Evolutionary conservation across 2,113 vertebrate species (phyloP), one percentile per base, ranked within the genome.

Genomic region (Cinclus mexicanus): DNA sequence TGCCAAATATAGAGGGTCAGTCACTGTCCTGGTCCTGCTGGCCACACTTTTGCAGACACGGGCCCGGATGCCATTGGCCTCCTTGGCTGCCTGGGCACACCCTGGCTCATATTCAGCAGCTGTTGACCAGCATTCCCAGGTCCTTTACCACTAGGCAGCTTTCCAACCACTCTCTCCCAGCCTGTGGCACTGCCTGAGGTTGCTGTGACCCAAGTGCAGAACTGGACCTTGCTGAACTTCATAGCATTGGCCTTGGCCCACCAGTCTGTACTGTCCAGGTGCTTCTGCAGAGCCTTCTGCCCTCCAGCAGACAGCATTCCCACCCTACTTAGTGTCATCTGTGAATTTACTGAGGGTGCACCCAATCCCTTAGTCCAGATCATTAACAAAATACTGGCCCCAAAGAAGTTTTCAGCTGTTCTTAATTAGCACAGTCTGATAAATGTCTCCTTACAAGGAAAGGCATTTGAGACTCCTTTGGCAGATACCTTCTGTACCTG

Each of bases 1-100:
- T 78, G 47, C 23, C 13, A 5, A 17, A 7, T 61, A 29, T 0
- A 47, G 24, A 0, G 0, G 20, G 39, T n/a, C 49, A n/a, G 11
- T 41, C 47, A n/a, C 15, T 61, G 28, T 12, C 23, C 19, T 61
- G 15, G 5, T n/a, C 13, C 10, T 55, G 29, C 49, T 41, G 64
- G 41, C 28, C 41, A 7, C 10, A 4, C 41, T 28, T 0, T 24
- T 61, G 4, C 55, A 39, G 55, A 11, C 49, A 9, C 72, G 23
- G 53, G 26, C 53, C 63, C 19, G 47, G 55, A 9, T 87, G 55
- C 39, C 55, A 15, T 7, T 46, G 39, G 7, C 39, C 52, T 52
- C 31, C 33, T 69, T 53, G 72, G 46, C 55, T n/a, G 20, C 28
- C 46, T 24, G 65, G 41, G 20, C 24, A n/a, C n/a, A 25, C 7